Base-by-base conservation (phyloP, 2,113 vertebrate species). In the Strix aluco region DNA sequence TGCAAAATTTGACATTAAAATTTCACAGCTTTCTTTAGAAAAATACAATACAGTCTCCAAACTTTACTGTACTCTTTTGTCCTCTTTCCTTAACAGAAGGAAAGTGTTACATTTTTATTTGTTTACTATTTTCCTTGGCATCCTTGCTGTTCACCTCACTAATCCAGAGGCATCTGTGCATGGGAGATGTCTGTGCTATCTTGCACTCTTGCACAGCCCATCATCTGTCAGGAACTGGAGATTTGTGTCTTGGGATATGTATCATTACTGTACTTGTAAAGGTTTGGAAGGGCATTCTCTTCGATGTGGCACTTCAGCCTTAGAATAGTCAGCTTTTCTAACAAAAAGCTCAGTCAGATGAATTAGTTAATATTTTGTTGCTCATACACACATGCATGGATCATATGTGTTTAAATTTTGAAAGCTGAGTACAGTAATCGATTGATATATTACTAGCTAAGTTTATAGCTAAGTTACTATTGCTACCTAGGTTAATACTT, bases 91-190 rank as follows among this genome's bases (percentile, higher is more conserved):
- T 88, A 79, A 90, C 72, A 96, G 65, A 93, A 97, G 88, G 81
- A 80, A 98, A 94, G 94, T 72, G 91, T 98, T 98, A 97, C 96
- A 81, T 90, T 96, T 97, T 95, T 96, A 91, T 97, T 97, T 95
- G 61, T 97, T 88, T 95, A 94, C 91, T 96, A 46, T 97, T 98
- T 98, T 97, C 29, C 89, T 93, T 96, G 84, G 87, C 87, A 97
- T 91, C 83, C 79, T 98, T 98, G 80, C 86, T 97, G 90, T 98
- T 98, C 96, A 97, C 94, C 94, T 98, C 94, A 95, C 95, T 97
- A 97, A 97, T 96, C 70, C 93, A 95, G 96, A 98, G 96, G 94
- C 91, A 87, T 96, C 94, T 97, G 88, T 40, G 94, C 95, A 94
- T 97, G 93, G 94, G 97, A 97, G 92, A 97, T 96, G 74, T 96